Conservation (phyloP, 2,888 invertebrate species). For the Plemyria rubiginata region DNA sequence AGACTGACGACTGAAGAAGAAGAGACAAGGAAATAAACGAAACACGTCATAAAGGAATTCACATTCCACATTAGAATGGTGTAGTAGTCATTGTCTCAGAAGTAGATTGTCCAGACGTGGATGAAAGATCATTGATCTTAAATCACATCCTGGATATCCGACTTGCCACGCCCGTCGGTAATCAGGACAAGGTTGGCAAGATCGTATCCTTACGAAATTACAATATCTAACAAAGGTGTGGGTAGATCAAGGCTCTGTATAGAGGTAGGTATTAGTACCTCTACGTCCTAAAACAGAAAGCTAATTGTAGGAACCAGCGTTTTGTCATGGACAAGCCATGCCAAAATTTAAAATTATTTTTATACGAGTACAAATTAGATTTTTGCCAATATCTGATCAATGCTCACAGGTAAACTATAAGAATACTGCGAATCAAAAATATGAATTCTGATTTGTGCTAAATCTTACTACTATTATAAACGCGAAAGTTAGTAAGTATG, state of each 20-base stretch:
- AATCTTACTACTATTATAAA: no score
- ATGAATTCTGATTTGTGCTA: no score
- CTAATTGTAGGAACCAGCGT: no score
- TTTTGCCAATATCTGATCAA: no score
- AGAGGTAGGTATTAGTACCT: background rate
- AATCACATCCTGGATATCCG: conserved; percentile 1
- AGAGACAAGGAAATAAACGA: conserved; percentile 1
- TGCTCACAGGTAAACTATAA: no score
- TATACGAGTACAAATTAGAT: no score
- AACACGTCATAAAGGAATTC: conserved; percentile 4
- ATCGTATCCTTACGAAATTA: conserved; percentile 7
- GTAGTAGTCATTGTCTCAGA: background rate
- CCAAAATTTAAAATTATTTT: no score
- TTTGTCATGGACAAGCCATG: no score
- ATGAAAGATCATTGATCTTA: conserved; percentile 1
- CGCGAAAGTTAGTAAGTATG: no score
- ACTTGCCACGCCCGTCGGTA: conserved; percentile 4
- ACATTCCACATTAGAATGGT: background rate
- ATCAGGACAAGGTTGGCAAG: conserved; percentile 7
- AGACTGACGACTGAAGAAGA: background rate
- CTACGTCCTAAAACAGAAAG: background rate
- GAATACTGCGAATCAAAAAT: no score
- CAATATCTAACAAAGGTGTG: background rate
- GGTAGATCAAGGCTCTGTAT: background rate
- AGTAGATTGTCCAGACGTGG: conserved; percentile 1